Percentiles rank a stretch among this genome's conserved stretches.
phyloP scores from a whole-genome alignment of 2,797 vertebrate species.

The Xenops minutus region DNA sequence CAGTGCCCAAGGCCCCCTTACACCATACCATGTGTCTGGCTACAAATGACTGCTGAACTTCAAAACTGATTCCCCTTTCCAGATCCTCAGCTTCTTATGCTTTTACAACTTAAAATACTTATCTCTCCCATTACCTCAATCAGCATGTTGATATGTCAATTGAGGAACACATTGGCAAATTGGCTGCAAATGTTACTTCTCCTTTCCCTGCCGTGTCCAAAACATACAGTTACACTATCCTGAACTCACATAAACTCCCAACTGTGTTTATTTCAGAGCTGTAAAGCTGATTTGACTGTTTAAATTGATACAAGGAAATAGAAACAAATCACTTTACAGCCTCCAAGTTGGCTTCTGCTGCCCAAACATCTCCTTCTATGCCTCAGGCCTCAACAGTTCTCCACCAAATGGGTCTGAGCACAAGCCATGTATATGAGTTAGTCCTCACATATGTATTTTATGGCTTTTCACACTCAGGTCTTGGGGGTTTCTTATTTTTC shows the following conservation, averaged over 20 bases:
- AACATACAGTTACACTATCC: slow-evolving; percentile 10
- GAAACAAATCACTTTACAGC: slow-evolving; percentile 56
- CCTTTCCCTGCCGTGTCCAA: slow-evolving; percentile 16
- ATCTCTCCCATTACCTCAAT: slow-evolving; percentile 58
- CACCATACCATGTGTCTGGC: background rate
- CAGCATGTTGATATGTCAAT: background rate
- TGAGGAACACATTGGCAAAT: slow-evolving; percentile 28
- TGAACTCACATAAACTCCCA: slow-evolving; percentile 26
- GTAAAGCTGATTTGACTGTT: slow-evolving; percentile 27
- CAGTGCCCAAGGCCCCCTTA: background rate
- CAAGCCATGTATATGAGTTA: background rate
- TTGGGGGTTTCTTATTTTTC: background rate
- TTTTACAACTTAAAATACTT: background rate
- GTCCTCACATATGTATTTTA: background rate
- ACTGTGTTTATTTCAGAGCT: slow-evolving; percentile 36
- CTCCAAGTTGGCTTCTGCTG: slow-evolving; percentile 37
- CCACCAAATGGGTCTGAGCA: background rate
- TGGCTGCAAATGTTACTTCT: slow-evolving; percentile 21
- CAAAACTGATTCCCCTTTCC: slow-evolving; percentile 18
- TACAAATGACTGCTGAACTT: background rate
- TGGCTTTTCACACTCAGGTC: background rate
- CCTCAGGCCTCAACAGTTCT: slow-evolving; percentile 2
- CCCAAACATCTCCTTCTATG: slow-evolving; percentile 40
- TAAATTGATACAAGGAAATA: slow-evolving; percentile 15
- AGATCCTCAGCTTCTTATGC: slow-evolving; percentile 27